Evolutionary conservation across 2,888 invertebrate species (phyloP).

Genomic region (Dryobota labecula): DNA sequence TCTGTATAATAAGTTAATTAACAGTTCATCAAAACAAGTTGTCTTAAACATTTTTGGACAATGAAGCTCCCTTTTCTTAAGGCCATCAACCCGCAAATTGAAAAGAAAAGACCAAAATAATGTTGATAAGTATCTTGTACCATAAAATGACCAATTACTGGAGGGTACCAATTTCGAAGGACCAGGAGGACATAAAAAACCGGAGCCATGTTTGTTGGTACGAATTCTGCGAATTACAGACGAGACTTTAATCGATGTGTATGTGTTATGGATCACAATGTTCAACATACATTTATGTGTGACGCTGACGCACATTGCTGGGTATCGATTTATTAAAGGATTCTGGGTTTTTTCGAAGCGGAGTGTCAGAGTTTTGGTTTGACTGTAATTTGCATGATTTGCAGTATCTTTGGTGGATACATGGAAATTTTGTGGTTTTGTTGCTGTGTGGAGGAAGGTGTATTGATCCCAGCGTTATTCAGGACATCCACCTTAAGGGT

Average conservation of each 20-base stretch:
- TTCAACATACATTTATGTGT: constrained; percentile 15
- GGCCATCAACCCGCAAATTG: constrained; percentile 56
- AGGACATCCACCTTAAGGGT: neutral
- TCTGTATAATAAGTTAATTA: neutral
- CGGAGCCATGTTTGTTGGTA: constrained; percentile 46
- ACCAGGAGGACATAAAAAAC: constrained; percentile 38
- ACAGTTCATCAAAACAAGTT: neutral
- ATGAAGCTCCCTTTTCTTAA: constrained; percentile 26
- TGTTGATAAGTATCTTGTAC: constrained; percentile 45
- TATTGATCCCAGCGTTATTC: neutral
- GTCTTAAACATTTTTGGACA: constrained; percentile 14
- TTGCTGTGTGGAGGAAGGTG: neutral
- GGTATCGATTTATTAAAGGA: constrained; percentile 14
- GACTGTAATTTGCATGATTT: neutral
- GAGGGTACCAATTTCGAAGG: constrained; percentile 58
- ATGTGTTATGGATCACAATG: constrained; percentile 37
- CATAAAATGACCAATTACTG: constrained; percentile 61
- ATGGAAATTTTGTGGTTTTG: neutral
- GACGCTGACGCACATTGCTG: constrained; percentile 31
- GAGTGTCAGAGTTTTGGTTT: constrained; percentile 3
- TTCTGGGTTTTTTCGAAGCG: constrained; percentile 37
- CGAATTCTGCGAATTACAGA: constrained; percentile 57
- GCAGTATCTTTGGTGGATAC: neutral
- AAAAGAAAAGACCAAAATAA: constrained; percentile 34
- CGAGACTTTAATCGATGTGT: constrained; percentile 55